Percentiles rank a stretch among this genome's conserved stretches.
phyloP scores from a whole-genome alignment of 2,113 vertebrate species.

The Illadopsis cleaveri region DNA sequence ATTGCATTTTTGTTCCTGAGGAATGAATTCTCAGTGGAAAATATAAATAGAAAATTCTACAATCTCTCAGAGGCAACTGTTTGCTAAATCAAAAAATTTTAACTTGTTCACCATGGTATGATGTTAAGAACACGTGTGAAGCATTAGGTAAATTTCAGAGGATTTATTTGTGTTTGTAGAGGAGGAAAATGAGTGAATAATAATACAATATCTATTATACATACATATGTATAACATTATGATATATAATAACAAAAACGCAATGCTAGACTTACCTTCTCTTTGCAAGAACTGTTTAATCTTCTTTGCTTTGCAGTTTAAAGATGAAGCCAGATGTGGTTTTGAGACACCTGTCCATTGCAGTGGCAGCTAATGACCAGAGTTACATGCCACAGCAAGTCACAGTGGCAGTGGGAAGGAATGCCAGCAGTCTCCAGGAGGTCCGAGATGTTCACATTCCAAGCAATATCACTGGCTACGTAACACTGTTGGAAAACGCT shows the following conservation, averaged over 20 bases:
- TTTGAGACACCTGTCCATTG: constrained; percentile 90
- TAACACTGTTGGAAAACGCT: constrained; percentile 94
- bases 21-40: neutral
- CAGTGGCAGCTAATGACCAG: constrained; percentile 92
- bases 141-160: neutral
- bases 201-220: no score
- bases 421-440: constrained; percentile 86
- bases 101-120: rapidly evolving
- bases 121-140: neutral
- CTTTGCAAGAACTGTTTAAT: neutral
- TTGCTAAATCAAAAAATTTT: neutral
- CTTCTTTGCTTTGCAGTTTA: constrained; percentile 76
- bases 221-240: neutral
- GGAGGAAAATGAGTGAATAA: neutral
- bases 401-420: constrained; percentile 91
- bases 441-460: constrained; percentile 95
- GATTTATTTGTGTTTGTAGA: neutral
- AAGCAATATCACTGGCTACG: constrained; percentile 94
- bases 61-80: neutral
- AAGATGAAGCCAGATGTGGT: constrained; percentile 96
- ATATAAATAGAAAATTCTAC: neutral
- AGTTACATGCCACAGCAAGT: constrained; percentile 99
- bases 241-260: neutral
- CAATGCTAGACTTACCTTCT: neutral
- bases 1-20: neutral